Percentiles rank a stretch among this genome's conserved stretches.
Conservation (phyloP, 2,797 vertebrate species). For the Prunella strophiata region DNA sequence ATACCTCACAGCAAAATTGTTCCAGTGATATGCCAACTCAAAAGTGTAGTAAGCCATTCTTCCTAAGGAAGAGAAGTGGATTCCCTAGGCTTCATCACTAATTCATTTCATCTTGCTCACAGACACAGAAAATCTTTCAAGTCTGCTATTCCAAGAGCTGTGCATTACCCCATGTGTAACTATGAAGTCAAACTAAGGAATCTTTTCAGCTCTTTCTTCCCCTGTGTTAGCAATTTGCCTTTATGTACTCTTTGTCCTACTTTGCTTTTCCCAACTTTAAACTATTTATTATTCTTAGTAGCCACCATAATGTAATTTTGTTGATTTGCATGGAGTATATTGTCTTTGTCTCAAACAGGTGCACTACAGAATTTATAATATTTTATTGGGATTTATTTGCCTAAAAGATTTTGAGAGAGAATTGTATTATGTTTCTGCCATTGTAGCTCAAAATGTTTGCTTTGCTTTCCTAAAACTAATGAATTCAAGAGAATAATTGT, state of each 20-base stretch:
- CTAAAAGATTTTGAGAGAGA: neutral
- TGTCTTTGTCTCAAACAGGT: neutral
- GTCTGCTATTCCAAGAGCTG: neutral
- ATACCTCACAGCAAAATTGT: neutral
- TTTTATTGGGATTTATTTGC: neutral
- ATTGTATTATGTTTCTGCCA: neutral
- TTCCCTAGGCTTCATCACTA: neutral
- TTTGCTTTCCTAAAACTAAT: neutral
- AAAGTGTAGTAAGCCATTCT: neutral
- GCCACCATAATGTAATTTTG: neutral
- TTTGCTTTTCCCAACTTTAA: neutral
- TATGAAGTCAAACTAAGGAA: neutral
- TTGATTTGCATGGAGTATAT: neutral
- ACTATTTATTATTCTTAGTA: neutral
- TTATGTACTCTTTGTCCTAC: neutral
- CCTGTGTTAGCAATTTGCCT: neutral
- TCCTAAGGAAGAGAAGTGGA: neutral
- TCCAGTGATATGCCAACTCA: neutral
- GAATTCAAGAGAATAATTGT: neutral
- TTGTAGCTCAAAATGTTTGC: neutral
- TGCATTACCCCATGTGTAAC: neutral
- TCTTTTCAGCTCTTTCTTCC: neutral
- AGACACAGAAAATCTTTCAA: neutral
- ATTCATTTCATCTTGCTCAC: neutral
- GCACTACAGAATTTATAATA: neutral